phyloP scores from a whole-genome alignment of 2,888 invertebrate species.

The Conops quadrifasciatus region DNA sequence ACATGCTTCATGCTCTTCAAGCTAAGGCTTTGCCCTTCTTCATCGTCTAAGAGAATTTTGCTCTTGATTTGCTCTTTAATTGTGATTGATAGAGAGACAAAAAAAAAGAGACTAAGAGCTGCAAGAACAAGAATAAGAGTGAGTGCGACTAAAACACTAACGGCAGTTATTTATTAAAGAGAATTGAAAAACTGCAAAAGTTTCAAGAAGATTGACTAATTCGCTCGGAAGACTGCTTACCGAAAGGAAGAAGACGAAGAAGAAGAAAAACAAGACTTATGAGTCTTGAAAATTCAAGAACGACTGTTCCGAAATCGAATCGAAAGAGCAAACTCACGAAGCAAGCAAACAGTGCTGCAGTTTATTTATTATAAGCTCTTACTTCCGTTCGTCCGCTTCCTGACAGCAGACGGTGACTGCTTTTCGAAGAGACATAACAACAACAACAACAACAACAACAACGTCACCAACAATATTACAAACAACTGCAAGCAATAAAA shows the following conservation, averaged over 20 bases:
- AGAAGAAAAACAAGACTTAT: neutral
- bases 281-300: no score
- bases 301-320: no score
- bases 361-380: constrained; percentile 41
- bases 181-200: no score
- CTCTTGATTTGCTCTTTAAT: constrained; percentile 49
- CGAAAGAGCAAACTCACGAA: neutral
- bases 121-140: neutral
- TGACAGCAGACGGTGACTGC: neutral
- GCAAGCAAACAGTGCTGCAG: constrained; percentile 16
- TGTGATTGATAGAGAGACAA: constrained; percentile 56
- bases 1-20: no score
- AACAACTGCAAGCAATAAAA: neutral
- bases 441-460: constrained; percentile 17
- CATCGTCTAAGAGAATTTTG: neutral
- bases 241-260: neutral
- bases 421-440: neutral
- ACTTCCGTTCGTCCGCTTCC: constrained; percentile 30
- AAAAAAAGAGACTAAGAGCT: neutral
- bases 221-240: no score
- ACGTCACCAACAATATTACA: neutral
- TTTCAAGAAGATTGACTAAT: no score
- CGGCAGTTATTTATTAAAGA: neutral
- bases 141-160: constrained; percentile 13
- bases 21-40: neutral